Conservation (phyloP, 2,113 vertebrate genomes). For the Python bivittatus region DNA sequence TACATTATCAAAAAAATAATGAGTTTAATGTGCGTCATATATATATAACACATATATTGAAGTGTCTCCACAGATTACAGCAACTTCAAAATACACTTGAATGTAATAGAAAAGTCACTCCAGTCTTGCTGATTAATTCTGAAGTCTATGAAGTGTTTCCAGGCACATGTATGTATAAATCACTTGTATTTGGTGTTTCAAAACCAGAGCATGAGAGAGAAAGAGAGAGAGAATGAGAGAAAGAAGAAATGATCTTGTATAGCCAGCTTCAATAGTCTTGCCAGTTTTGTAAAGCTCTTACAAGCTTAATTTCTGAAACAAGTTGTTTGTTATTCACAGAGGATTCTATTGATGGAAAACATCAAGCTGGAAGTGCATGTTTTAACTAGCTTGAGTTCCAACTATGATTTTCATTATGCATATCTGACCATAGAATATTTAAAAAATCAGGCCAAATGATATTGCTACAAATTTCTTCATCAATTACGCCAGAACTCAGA, state of each 20-base stretch:
- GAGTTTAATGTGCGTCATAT: conserved; percentile 30
- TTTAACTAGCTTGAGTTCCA: conserved; percentile 13
- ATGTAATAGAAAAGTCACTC: conserved; percentile 17
- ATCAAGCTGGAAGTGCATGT: neutral
- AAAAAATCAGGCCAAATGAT: neutral
- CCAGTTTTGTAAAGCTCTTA: neutral
- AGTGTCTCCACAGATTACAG: conserved; percentile 42
- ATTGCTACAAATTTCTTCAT: conserved; percentile 12
- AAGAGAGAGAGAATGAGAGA: neutral
- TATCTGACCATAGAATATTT: neutral
- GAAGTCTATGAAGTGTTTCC: conserved; percentile 15
- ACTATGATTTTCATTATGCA: neutral
- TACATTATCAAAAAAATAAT: conserved; percentile 36
- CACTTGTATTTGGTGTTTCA: conserved; percentile 30
- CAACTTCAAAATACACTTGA: neutral
- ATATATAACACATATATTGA: neutral
- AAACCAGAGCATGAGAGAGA: neutral
- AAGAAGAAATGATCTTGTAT: neutral
- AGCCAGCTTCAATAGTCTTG: neutral
- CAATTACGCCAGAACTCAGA: conserved; percentile 17
- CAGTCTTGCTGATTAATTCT: neutral
- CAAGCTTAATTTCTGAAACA: neutral
- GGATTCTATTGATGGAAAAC: neutral
- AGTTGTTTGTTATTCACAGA: neutral
- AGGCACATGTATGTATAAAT: conserved; percentile 26